Percentiles rank a stretch among this genome's conserved stretches.
Conservation (phyloP, 2,797 vertebrate genomes). For the Peromyscus eremicus region DNA sequence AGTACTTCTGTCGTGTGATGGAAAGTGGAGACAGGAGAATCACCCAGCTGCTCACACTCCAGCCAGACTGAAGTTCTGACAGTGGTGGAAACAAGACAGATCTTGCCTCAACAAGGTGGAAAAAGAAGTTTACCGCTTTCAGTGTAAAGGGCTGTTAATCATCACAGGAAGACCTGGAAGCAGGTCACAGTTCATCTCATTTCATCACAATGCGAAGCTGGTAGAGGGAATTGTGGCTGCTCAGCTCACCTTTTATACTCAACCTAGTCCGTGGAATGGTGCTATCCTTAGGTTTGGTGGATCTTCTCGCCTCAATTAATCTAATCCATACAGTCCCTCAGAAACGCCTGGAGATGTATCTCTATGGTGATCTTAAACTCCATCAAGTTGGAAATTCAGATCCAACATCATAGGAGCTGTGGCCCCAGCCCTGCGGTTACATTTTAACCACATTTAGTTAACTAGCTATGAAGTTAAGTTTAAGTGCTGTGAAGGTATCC, state of each 20-base stretch:
- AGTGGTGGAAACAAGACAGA: background rate
- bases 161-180: background rate
- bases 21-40: background rate
- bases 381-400: background rate
- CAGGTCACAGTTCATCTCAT: too few species aligned
- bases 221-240: too few species aligned
- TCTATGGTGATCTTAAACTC: background rate
- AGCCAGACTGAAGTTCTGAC: background rate
- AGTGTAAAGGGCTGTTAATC: too few species aligned
- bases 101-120: background rate
- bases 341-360: background rate
- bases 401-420: too few species aligned
- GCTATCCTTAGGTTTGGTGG: too few species aligned
- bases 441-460: background rate
- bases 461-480: background rate
- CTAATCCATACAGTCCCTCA: background rate
- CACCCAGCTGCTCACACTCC: background rate
- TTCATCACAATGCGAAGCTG: accelerated
- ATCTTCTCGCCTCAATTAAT: background rate
- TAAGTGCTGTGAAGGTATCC: background rate
- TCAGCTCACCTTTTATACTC: background rate
- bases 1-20: accelerated
- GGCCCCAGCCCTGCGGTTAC: background rate
- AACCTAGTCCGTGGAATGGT: background rate
- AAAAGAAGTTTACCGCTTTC: background rate